phyloP scores from a whole-genome alignment of 2,113 vertebrate genomes.

The Scalopus aquaticus region DNA sequence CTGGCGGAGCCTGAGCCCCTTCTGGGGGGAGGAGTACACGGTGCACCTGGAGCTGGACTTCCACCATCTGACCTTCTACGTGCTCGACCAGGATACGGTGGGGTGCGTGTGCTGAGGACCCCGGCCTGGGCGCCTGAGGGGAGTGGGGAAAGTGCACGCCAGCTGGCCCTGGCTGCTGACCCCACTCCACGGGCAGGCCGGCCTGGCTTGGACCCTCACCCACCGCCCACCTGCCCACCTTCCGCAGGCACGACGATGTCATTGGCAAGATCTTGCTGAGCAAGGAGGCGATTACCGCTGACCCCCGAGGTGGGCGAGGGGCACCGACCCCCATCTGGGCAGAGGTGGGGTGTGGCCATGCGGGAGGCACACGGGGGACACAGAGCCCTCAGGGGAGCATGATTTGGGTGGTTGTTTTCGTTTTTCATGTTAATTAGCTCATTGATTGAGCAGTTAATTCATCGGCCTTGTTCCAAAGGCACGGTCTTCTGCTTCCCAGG shows the following conservation, averaged over 20 bases:
- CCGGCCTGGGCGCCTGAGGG: neutral
- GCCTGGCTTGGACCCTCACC: neutral
- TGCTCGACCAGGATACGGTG: slow-evolving; percentile 93
- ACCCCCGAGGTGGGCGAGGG: slow-evolving; percentile 87
- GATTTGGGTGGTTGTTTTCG: neutral
- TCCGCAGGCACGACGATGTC: slow-evolving; percentile 90
- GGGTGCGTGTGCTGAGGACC: neutral
- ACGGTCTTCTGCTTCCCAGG: no score
- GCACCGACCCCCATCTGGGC: fast-evolving
- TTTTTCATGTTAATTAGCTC: neutral
- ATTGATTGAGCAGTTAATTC: neutral
- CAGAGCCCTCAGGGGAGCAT: neutral
- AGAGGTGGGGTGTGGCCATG: neutral
- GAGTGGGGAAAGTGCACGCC: no score
- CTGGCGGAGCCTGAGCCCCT: slow-evolving; percentile 94
- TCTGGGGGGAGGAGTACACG: slow-evolving; percentile 95
- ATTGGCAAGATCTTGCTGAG: slow-evolving; percentile 93
- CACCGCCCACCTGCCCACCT: neutral
- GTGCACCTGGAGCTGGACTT: slow-evolving; percentile 92
- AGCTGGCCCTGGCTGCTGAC: neutral
- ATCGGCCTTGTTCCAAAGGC: neutral
- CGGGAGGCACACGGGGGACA: fast-evolving
- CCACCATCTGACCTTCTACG: slow-evolving; percentile 89
- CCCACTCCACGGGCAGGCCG: fast-evolving
- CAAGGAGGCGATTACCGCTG: slow-evolving; percentile 88